Base-by-base conservation (phyloP, 2,113 vertebrate genomes). In the Xyliphius kryptos region DNA sequence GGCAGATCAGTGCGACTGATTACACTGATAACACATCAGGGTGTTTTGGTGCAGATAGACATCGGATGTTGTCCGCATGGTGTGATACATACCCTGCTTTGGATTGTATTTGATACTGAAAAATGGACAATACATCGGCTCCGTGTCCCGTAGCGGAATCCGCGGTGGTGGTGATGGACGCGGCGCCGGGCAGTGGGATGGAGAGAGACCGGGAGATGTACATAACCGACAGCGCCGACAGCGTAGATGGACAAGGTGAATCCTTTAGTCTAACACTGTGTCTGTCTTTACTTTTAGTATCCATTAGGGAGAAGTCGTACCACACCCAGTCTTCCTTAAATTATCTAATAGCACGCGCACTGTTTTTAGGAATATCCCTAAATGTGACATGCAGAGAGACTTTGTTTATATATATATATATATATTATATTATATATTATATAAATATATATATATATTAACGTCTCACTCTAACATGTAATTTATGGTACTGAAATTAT, bases 191-290 rank as follows among this genome's bases (percentile, higher is more conserved):
- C 76, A 81, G 82, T 41, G 40, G 40, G 40, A 58, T 20, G 0
- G 88, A 87, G 57, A 81, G 9, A 69, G 86, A 86, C 53, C 82
- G 91, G 65, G 90, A 88, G 87, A 89, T 92, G 83, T 90, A 90
- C 49, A 89, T 95, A 69, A 92, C 88, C 69, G 92, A 97, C 59
- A 89, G 81, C 67, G 90, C n/a, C n/a, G n/a, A n/a, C n/a, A n/a
- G n/a, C n/a, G n/a, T 88, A 76, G 93, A 97, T 63, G 92, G 91
- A 68, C 87, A 92, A 95, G 95, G 95, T 97, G 90, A 89, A 26
- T 17, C 44, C 5, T 4, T 16, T 10, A 26, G 7, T 63, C 14
- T 3, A 26, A 47, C 32, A n/a, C 22, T n/a, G n/a, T n/a, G n/a
- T 10, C 44, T 22, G 48, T 2, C 13, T 19, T 10, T 44, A 57